These are phyloP conservation scores for Holothuria leucospilota DNA, from an alignment of 53 echinoderm and acorn worm genomes.

Conservation along the genomic window DNA sequence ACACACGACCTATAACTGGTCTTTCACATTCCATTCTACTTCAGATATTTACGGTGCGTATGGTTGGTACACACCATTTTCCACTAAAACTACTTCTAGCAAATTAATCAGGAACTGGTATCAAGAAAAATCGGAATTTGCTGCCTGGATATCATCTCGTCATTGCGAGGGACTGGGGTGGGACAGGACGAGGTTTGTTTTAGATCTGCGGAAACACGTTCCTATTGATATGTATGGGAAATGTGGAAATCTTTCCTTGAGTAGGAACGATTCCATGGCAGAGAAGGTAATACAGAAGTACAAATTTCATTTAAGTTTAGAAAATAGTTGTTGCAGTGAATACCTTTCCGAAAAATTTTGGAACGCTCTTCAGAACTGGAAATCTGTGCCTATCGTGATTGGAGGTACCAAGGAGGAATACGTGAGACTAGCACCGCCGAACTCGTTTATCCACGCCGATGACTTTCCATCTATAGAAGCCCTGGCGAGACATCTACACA, in stretches of 20 bases:
- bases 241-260: not conserved
- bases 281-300: slow-evolving; percentile 33
- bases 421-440: slow-evolving; percentile 49
- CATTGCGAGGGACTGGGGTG: slow-evolving; percentile 16
- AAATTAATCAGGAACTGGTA: not conserved
- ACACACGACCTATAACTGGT: not conserved
- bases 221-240: slow-evolving; percentile 14
- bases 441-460: slow-evolving; percentile 54
- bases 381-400: slow-evolving; percentile 60
- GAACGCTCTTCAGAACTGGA: slow-evolving; percentile 43
- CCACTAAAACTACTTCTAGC: too few species aligned
- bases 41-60: slow-evolving; percentile 24
- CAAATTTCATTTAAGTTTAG: slow-evolving; percentile 66
- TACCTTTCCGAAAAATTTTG: slow-evolving; percentile 65
- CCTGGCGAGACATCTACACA: slow-evolving; percentile 20
- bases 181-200: slow-evolving; percentile 22
- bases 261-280: not conserved
- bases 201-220: not conserved
- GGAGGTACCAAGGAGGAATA: slow-evolving; percentile 59
- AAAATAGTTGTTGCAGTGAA: slow-evolving; percentile 68
- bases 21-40: slow-evolving; percentile 33
- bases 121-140: not conserved
- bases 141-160: slow-evolving; percentile 13
- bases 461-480: slow-evolving; percentile 40
- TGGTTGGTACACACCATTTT: slow-evolving; percentile 20